A percentile compares a stretch with the other conserved stretches of the same genome.
phyloP scores from a whole-genome alignment of 2,888 invertebrate species.

The Lysandra bellargus region DNA sequence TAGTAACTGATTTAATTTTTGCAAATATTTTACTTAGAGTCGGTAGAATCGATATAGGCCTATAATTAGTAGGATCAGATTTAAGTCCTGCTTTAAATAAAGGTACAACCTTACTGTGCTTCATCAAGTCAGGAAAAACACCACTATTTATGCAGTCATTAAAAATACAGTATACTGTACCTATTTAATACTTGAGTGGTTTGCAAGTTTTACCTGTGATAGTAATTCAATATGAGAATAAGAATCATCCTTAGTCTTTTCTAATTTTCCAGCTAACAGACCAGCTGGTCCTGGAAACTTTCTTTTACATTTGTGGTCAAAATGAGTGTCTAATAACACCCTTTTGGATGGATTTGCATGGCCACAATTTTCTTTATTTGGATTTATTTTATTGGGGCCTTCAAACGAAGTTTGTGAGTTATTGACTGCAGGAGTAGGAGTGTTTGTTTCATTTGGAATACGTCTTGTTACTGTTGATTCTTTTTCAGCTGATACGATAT shows the following conservation, averaged over 20 bases:
- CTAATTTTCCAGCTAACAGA: conserved; percentile 58
- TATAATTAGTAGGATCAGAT: too few species aligned
- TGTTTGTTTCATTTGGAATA: conserved; percentile 1
- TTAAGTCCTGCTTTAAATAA: too few species aligned
- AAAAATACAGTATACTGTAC: too few species aligned
- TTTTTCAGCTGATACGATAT: conserved; percentile 4
- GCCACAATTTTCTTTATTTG: conserved; percentile 13
- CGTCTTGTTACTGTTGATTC: neutral
- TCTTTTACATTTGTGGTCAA: conserved; percentile 66
- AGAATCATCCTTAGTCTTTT: conserved; percentile 60
- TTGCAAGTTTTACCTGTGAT: conserved; percentile 60
- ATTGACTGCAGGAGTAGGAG: neutral
- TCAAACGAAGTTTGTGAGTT: neutral
- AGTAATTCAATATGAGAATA: conserved; percentile 65
- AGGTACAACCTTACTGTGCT: too few species aligned
- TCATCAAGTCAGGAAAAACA: too few species aligned
- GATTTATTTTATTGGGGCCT: neutral
- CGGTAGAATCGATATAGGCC: too few species aligned
- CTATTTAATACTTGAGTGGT: too few species aligned
- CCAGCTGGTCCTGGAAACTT: conserved; percentile 76
- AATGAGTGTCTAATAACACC: conserved; percentile 66
- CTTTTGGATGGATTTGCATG: conserved; percentile 64
- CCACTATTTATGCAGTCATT: too few species aligned
- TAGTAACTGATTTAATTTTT: too few species aligned
- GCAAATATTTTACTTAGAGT: too few species aligned